A percentile compares a stretch with the other conserved stretches of the same genome.
Evolutionary conservation across 2,797 vertebrate species (phyloP).

Genomic region (Hozukius guyotensis): DNA sequence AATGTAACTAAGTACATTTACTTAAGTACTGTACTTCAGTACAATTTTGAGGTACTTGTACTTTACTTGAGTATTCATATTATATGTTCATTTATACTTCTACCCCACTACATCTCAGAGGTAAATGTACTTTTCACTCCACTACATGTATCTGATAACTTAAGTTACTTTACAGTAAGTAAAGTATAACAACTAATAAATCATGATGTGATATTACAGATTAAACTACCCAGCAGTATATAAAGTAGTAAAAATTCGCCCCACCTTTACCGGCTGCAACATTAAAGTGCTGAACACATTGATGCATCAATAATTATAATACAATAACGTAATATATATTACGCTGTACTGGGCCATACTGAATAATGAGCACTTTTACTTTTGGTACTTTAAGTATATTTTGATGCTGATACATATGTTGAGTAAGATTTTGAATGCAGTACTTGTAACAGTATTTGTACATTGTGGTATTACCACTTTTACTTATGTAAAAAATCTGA

Average conservation of each 20-base stretch:
- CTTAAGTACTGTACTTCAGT: background rate
- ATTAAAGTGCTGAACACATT: background rate
- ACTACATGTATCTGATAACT: background rate
- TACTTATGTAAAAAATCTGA: too few species aligned
- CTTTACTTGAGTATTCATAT: background rate
- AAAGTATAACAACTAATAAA: background rate
- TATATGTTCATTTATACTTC: background rate
- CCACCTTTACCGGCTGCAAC: background rate
- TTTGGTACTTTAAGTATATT: background rate
- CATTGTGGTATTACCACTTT: too few species aligned
- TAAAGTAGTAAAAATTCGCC: rapidly evolving
- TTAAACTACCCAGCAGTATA: background rate
- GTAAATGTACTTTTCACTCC: background rate
- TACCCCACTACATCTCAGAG: background rate
- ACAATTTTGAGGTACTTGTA: background rate
- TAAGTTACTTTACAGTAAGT: background rate
- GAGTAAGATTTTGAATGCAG: too few species aligned
- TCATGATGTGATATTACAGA: background rate
- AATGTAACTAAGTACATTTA: background rate
- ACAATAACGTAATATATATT: background rate
- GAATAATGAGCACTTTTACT: rapidly evolving
- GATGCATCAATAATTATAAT: background rate
- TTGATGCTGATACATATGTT: background rate
- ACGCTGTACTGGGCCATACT: rapidly evolving
- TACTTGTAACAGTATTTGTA: too few species aligned